phyloP scores from a whole-genome alignment of 2,888 invertebrate species.

The Boloria selene region DNA sequence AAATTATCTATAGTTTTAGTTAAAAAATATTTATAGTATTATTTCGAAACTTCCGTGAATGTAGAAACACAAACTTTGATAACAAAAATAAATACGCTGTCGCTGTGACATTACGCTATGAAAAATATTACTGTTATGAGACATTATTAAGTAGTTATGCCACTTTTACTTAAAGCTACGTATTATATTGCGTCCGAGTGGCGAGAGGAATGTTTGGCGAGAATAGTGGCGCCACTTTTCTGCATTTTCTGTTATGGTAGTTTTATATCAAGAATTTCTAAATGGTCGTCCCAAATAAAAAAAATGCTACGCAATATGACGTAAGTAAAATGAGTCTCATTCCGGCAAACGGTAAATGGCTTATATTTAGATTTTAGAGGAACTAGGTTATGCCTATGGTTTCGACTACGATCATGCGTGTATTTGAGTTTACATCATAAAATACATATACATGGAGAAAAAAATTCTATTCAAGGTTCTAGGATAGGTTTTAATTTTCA shows the following conservation, averaged over 20 bases:
- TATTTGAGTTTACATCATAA: too few relatives aligned
- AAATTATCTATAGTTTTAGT: background rate
- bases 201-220: constrained; percentile 25
- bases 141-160: constrained; percentile 37
- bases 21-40: constrained; percentile 26
- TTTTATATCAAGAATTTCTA: constrained; percentile 32
- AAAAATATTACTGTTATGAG: constrained; percentile 34
- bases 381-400: background rate
- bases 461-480: too few relatives aligned
- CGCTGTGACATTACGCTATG: constrained; percentile 18
- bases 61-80: constrained; percentile 10
- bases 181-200: constrained; percentile 25
- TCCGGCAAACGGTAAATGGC: constrained; percentile 8
- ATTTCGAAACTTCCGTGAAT: constrained; percentile 18
- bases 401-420: background rate
- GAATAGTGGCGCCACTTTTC: constrained; percentile 34
- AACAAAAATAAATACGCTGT: constrained; percentile 26
- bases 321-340: constrained; percentile 14
- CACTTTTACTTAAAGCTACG: constrained; percentile 35
- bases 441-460: too few relatives aligned
- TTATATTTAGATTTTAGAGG: too few relatives aligned
- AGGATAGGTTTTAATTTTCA: too few relatives aligned
- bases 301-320: constrained; percentile 27
- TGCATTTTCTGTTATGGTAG: constrained; percentile 28
- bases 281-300: constrained; percentile 31